Evolutionary conservation across 1,140 invertebrate genomes (phyloP), one percentile per base, ranked within the genome.

Genomic region (Trypoxylus dichotomus): DNA sequence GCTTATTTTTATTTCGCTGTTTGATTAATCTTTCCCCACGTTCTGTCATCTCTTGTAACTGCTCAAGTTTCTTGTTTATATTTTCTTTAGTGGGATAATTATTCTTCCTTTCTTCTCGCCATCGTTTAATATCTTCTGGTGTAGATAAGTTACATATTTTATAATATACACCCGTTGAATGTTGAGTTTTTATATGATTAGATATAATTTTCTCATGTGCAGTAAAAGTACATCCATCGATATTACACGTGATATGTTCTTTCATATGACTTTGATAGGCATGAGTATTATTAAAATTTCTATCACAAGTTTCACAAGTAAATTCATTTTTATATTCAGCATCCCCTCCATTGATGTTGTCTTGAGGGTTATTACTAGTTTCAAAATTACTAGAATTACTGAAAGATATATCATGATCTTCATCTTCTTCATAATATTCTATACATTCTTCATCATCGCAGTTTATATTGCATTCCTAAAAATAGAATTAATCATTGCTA

Each of bases 161-260:
- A 72, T 93, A 89, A 82, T 92, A 96, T 21, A 96, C 84, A 15
- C 95, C 94, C 27, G 91, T 92, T 21, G 87, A 88, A 86, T 97
- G 95, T 87, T 96, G 94, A 88, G 93, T 91, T 85, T 90, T 87
- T 79, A 95, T 91, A 83, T 97, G 95, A 81, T 92, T 92, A 75
- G 93, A 91, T 15, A 97, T 90, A 1, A 96, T 86, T 84, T 92
- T 92, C 10, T 93, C 90, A 85, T 95, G 91, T 19, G 94, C 95
- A 15, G 91, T 88, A 87, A 94, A 96, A 27, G 88, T 90, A 83
- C 95, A 97, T n/a, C 92, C 92, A 82, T 95, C 93, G 19, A 94
- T 90, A 58, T 91, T 92, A 83, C 94, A 96, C 85, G 89, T 86
- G 85, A 90, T 88, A 86, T 97, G 95, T 79, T 91, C 89, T 3